A percentile compares a stretch with the other conserved stretches of the same genome.
These are phyloP conservation scores for Drosophila lacicola DNA, from an alignment of 2,888 invertebrate species.

Conservation along the genomic window DNA sequence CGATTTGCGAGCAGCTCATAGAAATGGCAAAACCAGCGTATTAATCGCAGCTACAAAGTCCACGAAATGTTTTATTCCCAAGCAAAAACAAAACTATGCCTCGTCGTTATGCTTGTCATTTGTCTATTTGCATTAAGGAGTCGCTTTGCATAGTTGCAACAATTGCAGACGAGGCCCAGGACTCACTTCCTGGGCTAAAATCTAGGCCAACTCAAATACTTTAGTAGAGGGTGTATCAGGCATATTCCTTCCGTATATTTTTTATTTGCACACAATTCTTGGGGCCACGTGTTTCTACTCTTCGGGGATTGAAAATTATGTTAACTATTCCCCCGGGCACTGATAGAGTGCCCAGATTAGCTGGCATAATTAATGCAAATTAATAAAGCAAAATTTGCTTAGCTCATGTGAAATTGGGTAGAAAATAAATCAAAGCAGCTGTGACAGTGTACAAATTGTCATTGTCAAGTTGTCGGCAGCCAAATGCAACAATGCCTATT, in stretches of 20 bases:
- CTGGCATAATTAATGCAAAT: slow-evolving; percentile 25
- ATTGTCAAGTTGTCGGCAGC: slow-evolving; percentile 31
- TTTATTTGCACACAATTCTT: background rate
- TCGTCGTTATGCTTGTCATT: slow-evolving; percentile 32
- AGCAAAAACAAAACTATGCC: slow-evolving; percentile 16
- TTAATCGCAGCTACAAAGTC: slow-evolving; percentile 29
- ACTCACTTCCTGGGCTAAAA: background rate
- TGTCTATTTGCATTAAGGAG: slow-evolving; percentile 31
- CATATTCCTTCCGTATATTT: background rate
- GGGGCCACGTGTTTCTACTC: too few relatives aligned
- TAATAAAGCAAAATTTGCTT: slow-evolving; percentile 8
- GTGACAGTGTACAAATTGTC: slow-evolving; percentile 32
- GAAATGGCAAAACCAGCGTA: slow-evolving; percentile 35
- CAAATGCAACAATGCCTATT: slow-evolving; percentile 50
- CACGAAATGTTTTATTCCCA: background rate
- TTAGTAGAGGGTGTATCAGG: background rate
- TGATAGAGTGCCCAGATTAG: slow-evolving; percentile 4
- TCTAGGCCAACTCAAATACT: background rate
- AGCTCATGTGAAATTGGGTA: slow-evolving; percentile 17
- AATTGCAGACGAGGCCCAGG: background rate
- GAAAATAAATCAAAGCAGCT: slow-evolving; percentile 45
- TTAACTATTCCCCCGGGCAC: background rate
- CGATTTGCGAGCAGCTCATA: slow-evolving; percentile 41
- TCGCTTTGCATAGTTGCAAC: slow-evolving; percentile 10
- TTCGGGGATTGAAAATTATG: background rate